A percentile compares a stretch with the other conserved stretches of the same genome.
Conservation (phyloP, 2,113 vertebrate genomes). For the Hemichromis elongatus region DNA sequence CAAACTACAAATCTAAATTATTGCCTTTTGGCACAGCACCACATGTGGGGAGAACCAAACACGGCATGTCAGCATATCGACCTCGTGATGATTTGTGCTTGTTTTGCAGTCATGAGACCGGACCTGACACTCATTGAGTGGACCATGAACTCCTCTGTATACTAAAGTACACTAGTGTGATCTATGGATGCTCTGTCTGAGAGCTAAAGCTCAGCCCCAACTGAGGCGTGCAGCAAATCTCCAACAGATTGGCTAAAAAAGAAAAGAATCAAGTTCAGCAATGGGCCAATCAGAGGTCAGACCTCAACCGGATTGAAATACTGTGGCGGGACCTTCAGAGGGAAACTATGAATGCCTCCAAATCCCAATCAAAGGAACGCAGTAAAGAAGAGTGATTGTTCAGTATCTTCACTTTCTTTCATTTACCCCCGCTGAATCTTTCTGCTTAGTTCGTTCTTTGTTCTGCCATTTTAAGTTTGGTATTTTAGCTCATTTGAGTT, state of each 20-base stretch:
- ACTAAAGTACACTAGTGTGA: not conserved
- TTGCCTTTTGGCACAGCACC: not conserved
- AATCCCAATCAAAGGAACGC: not conserved
- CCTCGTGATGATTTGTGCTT: not conserved
- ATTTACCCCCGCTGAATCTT: fast-evolving
- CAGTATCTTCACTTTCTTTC: not conserved
- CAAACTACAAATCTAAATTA: not conserved
- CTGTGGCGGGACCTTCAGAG: not conserved
- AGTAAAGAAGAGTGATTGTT: not conserved
- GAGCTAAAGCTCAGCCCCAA: not conserved
- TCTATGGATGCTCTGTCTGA: not conserved
- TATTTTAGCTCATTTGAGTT: not conserved
- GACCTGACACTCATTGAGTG: not conserved
- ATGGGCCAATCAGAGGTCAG: not conserved
- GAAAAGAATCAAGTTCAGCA: not conserved
- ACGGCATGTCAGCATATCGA: not conserved
- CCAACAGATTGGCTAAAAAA: not conserved
- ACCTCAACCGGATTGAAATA: not conserved
- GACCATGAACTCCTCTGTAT: not conserved
- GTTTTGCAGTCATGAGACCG: not conserved
- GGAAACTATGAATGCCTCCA: not conserved
- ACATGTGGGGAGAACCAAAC: not conserved
- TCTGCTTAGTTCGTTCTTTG: fast-evolving
- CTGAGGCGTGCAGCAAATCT: not conserved
- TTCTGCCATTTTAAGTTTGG: not conserved